A percentile compares a stretch with the other conserved stretches of the same genome.
Conservation (phyloP, 2,888 invertebrate species). For the Drosophila longiperda region DNA sequence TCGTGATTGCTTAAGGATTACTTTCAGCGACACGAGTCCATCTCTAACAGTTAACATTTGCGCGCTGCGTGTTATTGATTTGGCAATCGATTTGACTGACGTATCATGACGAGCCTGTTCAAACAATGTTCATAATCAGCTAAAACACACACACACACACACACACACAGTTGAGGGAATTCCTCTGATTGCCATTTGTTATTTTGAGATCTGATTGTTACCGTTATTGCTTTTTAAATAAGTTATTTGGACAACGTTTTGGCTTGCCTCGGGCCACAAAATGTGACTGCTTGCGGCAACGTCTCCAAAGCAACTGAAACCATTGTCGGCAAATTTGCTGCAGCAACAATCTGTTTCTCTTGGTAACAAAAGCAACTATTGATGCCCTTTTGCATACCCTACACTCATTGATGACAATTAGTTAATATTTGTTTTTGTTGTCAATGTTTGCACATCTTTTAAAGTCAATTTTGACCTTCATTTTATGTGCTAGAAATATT, state of each 20-base stretch:
- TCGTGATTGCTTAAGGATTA: not conserved
- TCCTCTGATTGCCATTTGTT: not conserved
- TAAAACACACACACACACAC: not conserved
- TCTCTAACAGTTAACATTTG: constrained; percentile 37
- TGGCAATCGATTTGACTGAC: constrained; percentile 50
- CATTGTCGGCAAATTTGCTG: constrained; percentile 18
- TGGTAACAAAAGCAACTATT: constrained; percentile 22
- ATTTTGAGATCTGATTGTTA: constrained; percentile 17
- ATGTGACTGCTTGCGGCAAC: constrained; percentile 55
- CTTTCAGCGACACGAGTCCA: not conserved
- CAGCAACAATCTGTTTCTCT: constrained; percentile 29
- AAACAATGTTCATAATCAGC: not conserved
- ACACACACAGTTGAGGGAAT: constrained; percentile 1
- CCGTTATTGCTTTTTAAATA: constrained; percentile 16
- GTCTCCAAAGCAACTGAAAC: constrained; percentile 60
- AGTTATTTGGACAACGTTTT: not conserved
- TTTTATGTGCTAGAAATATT: not conserved
- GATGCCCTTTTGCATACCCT: constrained; percentile 14
- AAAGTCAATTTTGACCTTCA: not conserved
- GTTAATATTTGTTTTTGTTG: not conserved
- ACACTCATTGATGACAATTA: not conserved
- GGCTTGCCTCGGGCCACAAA: not conserved
- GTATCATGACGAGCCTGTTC: constrained; percentile 42
- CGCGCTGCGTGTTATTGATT: constrained; percentile 58
- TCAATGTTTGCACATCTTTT: not conserved